Conservation (phyloP, 2,888 invertebrate species). For the Phrixothrix hirtus region DNA sequence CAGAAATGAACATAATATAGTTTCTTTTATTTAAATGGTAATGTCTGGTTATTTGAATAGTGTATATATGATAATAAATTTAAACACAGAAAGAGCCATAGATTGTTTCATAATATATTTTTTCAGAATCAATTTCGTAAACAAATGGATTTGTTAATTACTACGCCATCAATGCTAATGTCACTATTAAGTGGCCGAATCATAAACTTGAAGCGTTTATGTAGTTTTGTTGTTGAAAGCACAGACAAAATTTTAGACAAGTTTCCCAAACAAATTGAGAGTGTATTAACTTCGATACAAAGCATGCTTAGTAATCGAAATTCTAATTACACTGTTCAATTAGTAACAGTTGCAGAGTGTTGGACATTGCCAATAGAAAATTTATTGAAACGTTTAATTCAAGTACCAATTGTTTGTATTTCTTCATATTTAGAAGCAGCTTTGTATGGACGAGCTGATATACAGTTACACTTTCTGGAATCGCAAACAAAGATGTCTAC, state of each 20-base stretch:
- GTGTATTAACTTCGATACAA: conserved; percentile 55
- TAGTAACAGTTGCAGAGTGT: conserved; percentile 63
- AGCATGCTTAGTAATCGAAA: conserved; percentile 56
- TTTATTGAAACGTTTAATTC: conserved; percentile 60
- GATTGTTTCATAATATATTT: neutral
- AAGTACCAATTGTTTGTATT: conserved; percentile 67
- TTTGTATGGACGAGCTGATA: conserved; percentile 65
- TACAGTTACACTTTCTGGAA: conserved; percentile 55
- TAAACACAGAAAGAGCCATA: no score
- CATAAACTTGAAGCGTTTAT: conserved; percentile 65
- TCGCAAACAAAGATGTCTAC: conserved; percentile 56
- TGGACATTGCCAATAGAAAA: conserved; percentile 67
- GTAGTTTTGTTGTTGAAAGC: conserved; percentile 72
- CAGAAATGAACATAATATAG: no score
- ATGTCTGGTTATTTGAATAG: no score
- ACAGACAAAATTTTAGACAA: conserved; percentile 65
- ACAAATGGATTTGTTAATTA: conserved; percentile 65
- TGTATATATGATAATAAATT: no score
- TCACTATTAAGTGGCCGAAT: conserved; percentile 57
- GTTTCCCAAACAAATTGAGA: conserved; percentile 58
- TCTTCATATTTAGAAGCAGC: conserved; percentile 76
- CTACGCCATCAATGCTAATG: conserved; percentile 65
- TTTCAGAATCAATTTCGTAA: conserved; percentile 23
- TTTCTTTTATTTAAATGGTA: no score
- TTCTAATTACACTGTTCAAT: conserved; percentile 60